Percentiles rank a stretch among this genome's conserved stretches.
Evolutionary conservation across 2,797 vertebrate genomes (phyloP).

Genomic region (Rousettus madagascariensis): DNA sequence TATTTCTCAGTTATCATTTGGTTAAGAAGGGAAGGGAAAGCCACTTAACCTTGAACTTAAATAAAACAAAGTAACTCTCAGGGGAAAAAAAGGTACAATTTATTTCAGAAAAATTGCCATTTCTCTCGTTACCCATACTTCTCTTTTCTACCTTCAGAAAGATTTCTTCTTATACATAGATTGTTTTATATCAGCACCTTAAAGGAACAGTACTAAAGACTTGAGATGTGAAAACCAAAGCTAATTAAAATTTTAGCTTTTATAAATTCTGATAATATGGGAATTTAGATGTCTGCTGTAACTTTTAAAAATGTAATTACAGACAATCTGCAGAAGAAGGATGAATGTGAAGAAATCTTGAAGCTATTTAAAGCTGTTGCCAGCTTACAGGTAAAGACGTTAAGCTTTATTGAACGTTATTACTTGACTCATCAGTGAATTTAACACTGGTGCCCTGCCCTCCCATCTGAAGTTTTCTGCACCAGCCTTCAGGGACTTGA

Average conservation of each 20-base stretch:
- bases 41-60: not conserved
- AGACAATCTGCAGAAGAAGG: constrained; percentile 90
- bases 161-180: not conserved
- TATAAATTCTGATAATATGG: not conserved
- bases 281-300: not conserved
- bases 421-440: not conserved
- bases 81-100: not conserved
- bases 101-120: constrained; percentile 24
- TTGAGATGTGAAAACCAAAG: not conserved
- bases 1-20: not conserved
- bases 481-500: not conserved
- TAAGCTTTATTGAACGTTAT: not conserved
- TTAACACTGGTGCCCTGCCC: not conserved
- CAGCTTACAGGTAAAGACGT: constrained; percentile 88
- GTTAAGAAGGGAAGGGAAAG: not conserved
- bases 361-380: constrained; percentile 90
- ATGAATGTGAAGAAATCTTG: constrained; percentile 89
- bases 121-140: not conserved
- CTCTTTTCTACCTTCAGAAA: not conserved
- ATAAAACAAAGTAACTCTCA: constrained; percentile 4
- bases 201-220: not conserved
- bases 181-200: not conserved
- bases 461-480: not conserved
- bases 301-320: constrained; percentile 59
- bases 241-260: not conserved